Percentiles rank a stretch among this genome's conserved stretches.
Conservation (phyloP, 2,797 vertebrate species). For the Spinus olivaceus region DNA sequence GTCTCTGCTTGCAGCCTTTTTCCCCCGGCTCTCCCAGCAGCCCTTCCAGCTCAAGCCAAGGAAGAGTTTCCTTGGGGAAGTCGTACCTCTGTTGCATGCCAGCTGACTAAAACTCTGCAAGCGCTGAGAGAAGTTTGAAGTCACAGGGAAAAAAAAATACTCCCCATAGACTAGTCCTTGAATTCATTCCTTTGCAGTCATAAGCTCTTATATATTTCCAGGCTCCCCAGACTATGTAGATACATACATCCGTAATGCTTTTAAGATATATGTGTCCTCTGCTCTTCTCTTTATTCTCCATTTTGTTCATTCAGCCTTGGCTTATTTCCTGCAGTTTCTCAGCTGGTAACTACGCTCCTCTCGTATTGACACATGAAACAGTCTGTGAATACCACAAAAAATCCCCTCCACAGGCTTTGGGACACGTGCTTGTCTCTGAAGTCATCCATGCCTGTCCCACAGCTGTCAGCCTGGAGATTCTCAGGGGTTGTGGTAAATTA, state of each 20-base stretch:
- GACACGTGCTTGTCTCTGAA: neutral
- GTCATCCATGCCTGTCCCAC: neutral
- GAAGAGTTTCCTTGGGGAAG: conserved; percentile 54
- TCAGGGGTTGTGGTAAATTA: neutral
- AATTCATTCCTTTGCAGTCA: conserved; percentile 34
- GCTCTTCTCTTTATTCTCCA: conserved; percentile 2
- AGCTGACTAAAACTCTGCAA: conserved; percentile 56
- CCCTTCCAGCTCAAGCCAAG: neutral
- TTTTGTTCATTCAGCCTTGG: conserved; percentile 33
- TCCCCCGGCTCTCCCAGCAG: conserved; percentile 27
- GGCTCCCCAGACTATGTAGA: neutral
- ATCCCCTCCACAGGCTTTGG: neutral
- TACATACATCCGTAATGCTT: neutral
- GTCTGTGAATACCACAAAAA: conserved; percentile 5
- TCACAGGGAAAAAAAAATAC: conserved; percentile 43
- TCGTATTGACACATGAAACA: conserved; percentile 1
- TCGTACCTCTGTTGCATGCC: conserved; percentile 51
- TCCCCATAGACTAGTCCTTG: conserved; percentile 50
- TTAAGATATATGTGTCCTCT: conserved; percentile 31
- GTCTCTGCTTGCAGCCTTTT: conserved; percentile 16
- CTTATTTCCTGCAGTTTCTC: conserved; percentile 48
- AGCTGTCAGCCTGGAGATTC: neutral
- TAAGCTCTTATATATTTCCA: conserved; percentile 44
- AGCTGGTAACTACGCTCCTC: conserved; percentile 32
- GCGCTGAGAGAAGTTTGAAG: conserved; percentile 53